Conservation (phyloP, 2,113 vertebrate genomes). For the Eudyptes chrysolophus region DNA sequence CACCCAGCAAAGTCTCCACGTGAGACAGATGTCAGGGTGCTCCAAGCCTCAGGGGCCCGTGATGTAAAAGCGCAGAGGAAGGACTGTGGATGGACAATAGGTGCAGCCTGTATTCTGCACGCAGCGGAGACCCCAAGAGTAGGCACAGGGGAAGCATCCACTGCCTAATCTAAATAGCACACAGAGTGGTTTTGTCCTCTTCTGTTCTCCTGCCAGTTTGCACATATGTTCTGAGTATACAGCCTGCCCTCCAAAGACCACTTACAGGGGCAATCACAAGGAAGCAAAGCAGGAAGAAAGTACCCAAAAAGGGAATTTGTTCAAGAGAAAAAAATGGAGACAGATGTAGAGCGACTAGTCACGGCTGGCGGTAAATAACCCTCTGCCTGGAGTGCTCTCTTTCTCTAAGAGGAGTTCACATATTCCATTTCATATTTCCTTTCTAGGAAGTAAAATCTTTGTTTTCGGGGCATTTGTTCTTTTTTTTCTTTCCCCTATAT, state of each 20-base stretch:
- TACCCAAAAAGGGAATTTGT: constrained; percentile 63
- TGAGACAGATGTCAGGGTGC: background rate
- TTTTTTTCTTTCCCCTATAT: background rate
- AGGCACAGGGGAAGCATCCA: constrained; percentile 45
- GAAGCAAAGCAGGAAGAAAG: constrained; percentile 63
- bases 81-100: constrained; percentile 8
- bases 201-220: constrained; percentile 65
- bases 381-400: constrained; percentile 49
- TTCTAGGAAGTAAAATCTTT: constrained; percentile 38
- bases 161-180: constrained; percentile 55
- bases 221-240: constrained; percentile 61
- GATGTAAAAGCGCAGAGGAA: background rate
- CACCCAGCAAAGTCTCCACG: background rate
- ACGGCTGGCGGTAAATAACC: constrained; percentile 60
- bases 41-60: background rate
- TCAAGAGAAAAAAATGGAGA: constrained; percentile 62
- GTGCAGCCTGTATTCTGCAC: background rate
- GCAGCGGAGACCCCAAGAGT: background rate
- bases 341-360: constrained; percentile 56
- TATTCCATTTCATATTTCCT: constrained; percentile 44
- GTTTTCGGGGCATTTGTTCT: constrained; percentile 21
- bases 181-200: constrained; percentile 62
- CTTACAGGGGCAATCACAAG: constrained; percentile 62
- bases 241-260: constrained; percentile 66
- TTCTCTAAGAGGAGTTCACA: constrained; percentile 17